phyloP scores from a whole-genome alignment of 2,888 invertebrate genomes.

The Campoletis raptor region DNA sequence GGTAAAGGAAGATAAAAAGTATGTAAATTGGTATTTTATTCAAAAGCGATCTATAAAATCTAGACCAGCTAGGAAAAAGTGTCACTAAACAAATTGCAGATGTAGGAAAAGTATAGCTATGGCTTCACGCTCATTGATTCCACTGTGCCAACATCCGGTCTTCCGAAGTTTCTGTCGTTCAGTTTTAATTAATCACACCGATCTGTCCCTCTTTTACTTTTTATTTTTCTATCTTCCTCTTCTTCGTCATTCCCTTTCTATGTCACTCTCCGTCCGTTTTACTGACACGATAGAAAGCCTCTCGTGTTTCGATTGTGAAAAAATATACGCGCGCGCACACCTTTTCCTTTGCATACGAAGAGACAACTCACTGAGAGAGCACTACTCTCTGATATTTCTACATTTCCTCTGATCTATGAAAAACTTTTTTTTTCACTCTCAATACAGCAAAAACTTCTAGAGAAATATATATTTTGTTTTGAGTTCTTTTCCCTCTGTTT shows the following conservation, averaged over 20 bases:
- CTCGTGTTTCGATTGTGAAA: constrained; percentile 16
- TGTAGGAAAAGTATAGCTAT: constrained; percentile 67
- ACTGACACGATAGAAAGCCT: not conserved
- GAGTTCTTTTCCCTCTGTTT: not conserved
- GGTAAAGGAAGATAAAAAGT: not conserved
- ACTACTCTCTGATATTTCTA: constrained; percentile 21
- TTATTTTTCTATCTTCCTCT: not conserved
- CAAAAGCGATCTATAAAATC: not conserved
- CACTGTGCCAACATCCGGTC: constrained; percentile 76
- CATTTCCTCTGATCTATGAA: constrained; percentile 26
- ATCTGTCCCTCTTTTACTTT: constrained; percentile 9
- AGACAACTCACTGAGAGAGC: not conserved
- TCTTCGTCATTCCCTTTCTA: no score
- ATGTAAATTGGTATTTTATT: not conserved
- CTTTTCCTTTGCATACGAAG: constrained; percentile 22
- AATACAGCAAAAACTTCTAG: constrained; percentile 3
- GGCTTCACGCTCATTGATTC: constrained; percentile 68
- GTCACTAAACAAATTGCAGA: constrained; percentile 75
- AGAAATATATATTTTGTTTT: not conserved
- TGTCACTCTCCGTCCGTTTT: not conserved
- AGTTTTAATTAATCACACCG: constrained; percentile 79
- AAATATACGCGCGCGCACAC: not conserved
- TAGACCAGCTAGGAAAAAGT: constrained; percentile 27
- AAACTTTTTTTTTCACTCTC: constrained; percentile 12
- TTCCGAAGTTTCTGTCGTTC: constrained; percentile 73